Conservation (phyloP, 2,113 vertebrate species). For the Polypterus senegalus region DNA sequence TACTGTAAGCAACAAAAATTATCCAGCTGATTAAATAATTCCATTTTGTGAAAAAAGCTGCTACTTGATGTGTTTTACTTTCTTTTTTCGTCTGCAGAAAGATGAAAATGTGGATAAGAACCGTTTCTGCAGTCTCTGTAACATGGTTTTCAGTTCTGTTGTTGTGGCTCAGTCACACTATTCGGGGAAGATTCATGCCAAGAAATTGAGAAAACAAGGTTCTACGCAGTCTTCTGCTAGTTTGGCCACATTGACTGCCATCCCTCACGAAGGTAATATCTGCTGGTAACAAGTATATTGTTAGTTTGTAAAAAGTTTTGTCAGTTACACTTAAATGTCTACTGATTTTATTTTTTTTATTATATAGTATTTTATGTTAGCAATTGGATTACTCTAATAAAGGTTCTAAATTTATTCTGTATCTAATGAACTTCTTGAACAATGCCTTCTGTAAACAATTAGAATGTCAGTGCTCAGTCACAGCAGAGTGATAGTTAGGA, state of each 20-base stretch:
- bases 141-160: constrained; percentile 56
- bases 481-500: no score
- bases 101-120: constrained; percentile 36
- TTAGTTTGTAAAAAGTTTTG: no score
- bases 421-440: no score
- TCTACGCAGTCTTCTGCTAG: background rate
- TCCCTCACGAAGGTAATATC: no score
- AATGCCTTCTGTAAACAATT: no score
- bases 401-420: no score
- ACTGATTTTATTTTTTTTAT: background rate
- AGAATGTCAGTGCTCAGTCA: no score
- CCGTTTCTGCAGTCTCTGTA: constrained; percentile 59
- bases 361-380: no score
- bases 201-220: constrained; percentile 42
- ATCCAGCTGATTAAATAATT: background rate
- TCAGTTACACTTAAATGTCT: background rate
- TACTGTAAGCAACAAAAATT: background rate
- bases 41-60: background rate
- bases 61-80: background rate
- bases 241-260: no score
- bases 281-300: no score
- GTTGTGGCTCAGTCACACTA: constrained; percentile 56
- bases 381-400: no score
- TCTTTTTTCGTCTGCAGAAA: constrained; percentile 33
- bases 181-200: constrained; percentile 57